A percentile compares a stretch with the other conserved stretches of the same genome.
Evolutionary conservation across 2,113 vertebrate genomes (phyloP).

Genomic region (Bolborhynchus lineola): DNA sequence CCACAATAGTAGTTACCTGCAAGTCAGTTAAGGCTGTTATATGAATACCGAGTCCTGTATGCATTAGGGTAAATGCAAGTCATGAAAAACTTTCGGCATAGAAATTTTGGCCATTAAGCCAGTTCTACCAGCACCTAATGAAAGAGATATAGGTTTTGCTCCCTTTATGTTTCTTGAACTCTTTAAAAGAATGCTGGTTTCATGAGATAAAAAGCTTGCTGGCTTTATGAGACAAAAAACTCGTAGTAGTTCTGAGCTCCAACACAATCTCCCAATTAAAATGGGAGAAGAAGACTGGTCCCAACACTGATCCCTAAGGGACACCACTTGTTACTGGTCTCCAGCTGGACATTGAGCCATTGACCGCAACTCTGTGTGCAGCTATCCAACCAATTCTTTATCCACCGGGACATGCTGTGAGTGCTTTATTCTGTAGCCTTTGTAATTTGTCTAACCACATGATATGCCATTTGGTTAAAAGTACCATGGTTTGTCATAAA

Average conservation of each 20-base stretch:
- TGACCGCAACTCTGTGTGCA: background rate
- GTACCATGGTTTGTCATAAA: background rate
- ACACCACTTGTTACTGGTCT: background rate
- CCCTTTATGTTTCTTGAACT: background rate
- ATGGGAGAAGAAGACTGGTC: background rate
- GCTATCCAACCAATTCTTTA: background rate
- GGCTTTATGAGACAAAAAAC: background rate
- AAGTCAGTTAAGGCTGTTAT: background rate
- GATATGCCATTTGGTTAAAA: background rate
- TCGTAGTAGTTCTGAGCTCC: background rate
- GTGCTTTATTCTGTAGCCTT: background rate
- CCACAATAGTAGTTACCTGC: background rate
- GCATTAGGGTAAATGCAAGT: background rate
- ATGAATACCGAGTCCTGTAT: background rate
- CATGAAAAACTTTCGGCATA: accelerated
- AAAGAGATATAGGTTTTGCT: background rate
- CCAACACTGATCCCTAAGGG: background rate
- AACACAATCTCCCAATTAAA: background rate
- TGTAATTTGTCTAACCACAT: background rate
- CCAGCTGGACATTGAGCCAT: background rate
- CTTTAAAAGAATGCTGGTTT: background rate
- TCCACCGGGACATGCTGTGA: background rate
- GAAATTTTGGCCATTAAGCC: background rate
- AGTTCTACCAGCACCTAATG: background rate
- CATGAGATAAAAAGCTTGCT: background rate